A percentile compares a stretch with the other conserved stretches of the same genome.
Conservation (phyloP, 1,140 invertebrate genomes). For the Camponotus floridanus region DNA sequence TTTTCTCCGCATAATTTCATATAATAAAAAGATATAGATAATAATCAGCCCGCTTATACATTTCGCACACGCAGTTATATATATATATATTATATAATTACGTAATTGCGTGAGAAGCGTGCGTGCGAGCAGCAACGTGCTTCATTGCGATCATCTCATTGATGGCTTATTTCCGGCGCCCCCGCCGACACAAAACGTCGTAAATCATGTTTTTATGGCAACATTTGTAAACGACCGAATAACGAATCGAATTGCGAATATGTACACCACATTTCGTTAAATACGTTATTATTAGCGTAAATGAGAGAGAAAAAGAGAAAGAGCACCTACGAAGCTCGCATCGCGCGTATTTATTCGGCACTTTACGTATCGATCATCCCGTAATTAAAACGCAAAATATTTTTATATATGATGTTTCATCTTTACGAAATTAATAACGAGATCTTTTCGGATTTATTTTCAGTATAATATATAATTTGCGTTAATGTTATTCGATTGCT, state of each 20-base stretch:
- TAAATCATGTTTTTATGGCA: slow-evolving; percentile 41
- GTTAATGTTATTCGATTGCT: not conserved
- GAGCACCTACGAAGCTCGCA: not conserved
- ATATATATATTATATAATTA: slow-evolving; percentile 26
- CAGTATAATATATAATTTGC: not conserved
- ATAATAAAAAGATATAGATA: slow-evolving; percentile 29
- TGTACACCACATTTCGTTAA: slow-evolving; percentile 1
- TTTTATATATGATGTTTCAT: not conserved
- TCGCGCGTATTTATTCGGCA: slow-evolving; percentile 12
- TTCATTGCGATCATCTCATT: slow-evolving; percentile 43
- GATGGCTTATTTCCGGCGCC: slow-evolving; percentile 26
- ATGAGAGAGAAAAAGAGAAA: no score
- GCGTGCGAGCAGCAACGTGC: not conserved
- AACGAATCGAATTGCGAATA: slow-evolving; percentile 5
- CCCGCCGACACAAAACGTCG: not conserved
- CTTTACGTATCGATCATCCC: slow-evolving; percentile 14
- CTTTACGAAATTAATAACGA: not conserved
- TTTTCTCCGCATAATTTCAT: not conserved
- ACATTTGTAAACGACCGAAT: not conserved
- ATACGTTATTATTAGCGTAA: slow-evolving; percentile 14
- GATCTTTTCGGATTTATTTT: not conserved
- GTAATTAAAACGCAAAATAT: slow-evolving; percentile 1
- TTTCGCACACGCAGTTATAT: slow-evolving; percentile 18
- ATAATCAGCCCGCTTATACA: not conserved
- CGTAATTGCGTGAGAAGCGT: slow-evolving; percentile 50